Conservation (phyloP, 2,113 vertebrate genomes). For the Centrocercus urophasianus region DNA sequence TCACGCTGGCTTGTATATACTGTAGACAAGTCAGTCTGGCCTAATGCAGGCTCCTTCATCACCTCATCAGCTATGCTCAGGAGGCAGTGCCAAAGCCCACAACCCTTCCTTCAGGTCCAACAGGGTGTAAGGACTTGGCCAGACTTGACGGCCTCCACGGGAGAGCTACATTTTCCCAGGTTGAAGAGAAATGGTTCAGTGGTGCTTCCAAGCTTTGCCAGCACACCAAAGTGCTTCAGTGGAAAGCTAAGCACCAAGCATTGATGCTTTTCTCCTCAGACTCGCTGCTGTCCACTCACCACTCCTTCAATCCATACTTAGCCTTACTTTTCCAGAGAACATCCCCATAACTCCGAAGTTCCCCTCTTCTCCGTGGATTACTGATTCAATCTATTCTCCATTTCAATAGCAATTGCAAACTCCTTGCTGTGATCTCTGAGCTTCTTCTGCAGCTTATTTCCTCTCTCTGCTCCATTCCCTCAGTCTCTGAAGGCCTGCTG, state of each 20-base stretch:
- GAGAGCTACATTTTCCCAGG: not conserved
- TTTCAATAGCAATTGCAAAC: not conserved
- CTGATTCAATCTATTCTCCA: not conserved
- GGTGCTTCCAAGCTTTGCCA: not conserved
- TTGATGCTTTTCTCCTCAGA: not conserved
- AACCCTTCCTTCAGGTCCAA: not conserved
- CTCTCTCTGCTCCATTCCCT: not conserved
- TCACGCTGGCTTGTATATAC: not conserved
- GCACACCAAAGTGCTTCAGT: not conserved
- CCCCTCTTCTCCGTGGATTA: not conserved
- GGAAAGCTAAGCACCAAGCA: not conserved
- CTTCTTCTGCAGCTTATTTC: not conserved
- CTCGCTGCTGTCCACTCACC: not conserved
- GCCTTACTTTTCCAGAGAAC: not conserved
- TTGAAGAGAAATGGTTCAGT: not conserved
- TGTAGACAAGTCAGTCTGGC: not conserved
- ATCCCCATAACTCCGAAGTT: not conserved
- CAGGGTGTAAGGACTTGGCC: not conserved
- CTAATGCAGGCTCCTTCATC: not conserved
- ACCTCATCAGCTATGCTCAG: slow-evolving; percentile 30
- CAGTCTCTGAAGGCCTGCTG: not conserved
- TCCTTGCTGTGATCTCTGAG: not conserved
- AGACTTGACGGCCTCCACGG: not conserved
- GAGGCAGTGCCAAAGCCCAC: not conserved
- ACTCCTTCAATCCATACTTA: not conserved